Base-by-base conservation (phyloP, 2,888 invertebrate species). In the Allygus modestus region DNA sequence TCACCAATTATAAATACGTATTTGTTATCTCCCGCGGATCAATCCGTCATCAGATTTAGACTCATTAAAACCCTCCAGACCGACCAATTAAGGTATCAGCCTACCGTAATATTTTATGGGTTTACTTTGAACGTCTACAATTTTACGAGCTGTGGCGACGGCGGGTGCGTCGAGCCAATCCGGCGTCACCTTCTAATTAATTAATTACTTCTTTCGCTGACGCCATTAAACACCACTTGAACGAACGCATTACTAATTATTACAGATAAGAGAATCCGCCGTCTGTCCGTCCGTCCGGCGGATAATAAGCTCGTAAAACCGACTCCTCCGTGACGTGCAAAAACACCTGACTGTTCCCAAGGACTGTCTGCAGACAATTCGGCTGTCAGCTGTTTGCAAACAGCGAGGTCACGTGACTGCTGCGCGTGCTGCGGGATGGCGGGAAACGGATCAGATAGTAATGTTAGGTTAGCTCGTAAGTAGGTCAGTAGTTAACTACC, bases 111-210 rank as follows among this genome's bases (percentile, higher is more conserved):
- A 28, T 65, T 65, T 54, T 65, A 65, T 65, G 65, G 65, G 28
- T 65, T 65, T 65, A 65, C 65, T 65, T 65, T 65, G 65, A 28
- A 12, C 23, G 31, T 65, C 65, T 65, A 5, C 31, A 28, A 15
- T 20, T 65, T 65, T 65, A 26, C 26, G 65, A 65, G 65, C 58
- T 9, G 26, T 12, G 58, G 58, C 58, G n/a, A n/a, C 23, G 58
- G 58, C 58, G 58, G 58, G 5, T 51, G 20, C 58, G 26, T 20
- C 7, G 5, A 26, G 7, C 58, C 23, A 26, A 2, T 26, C 12
- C 65, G 65, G 65, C 65, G 65, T 65, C 65, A 58, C 65, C 65
- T 65, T 12, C 12, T 65, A 65, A 65, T 65, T 65, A 65, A 65
- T 65, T 65, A 65, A 65, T 65, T 65, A 65, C 65, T 65, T 31